Conservation (phyloP, 2,797 vertebrate species). For the Urophycis tenuis region DNA sequence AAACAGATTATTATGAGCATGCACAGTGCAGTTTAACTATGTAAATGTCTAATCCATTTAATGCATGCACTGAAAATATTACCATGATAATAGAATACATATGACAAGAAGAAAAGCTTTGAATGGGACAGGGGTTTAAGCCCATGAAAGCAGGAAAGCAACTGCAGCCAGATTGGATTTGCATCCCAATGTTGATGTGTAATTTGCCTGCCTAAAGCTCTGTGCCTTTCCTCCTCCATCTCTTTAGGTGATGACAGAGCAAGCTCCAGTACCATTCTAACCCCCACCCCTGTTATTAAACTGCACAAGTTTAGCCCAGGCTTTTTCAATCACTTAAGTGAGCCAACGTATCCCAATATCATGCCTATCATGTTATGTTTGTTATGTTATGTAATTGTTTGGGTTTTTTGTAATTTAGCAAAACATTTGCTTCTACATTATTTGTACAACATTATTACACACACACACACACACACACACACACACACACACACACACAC, state of each 20-base stretch:
- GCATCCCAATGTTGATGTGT: slow-evolving; percentile 37
- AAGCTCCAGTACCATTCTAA: slow-evolving; percentile 33
- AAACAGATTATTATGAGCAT: background rate
- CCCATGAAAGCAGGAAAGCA: slow-evolving; percentile 34
- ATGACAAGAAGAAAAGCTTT: slow-evolving; percentile 27
- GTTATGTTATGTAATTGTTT: background rate
- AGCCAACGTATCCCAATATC: slow-evolving; percentile 3
- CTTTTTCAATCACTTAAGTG: slow-evolving; percentile 29
- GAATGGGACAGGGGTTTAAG: slow-evolving; percentile 39
- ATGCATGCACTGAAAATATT: slow-evolving; percentile 1
- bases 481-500: background rate
- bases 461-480: background rate
- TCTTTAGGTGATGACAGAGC: slow-evolving; percentile 29
- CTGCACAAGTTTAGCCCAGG: slow-evolving; percentile 24
- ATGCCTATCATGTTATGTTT: background rate
- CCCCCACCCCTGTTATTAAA: slow-evolving; percentile 29
- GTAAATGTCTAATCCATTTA: slow-evolving; percentile 9
- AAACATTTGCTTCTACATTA: background rate
- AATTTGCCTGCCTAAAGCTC: slow-evolving; percentile 48
- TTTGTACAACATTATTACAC: background rate
- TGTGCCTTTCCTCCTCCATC: slow-evolving; percentile 34
- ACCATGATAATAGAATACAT: slow-evolving; percentile 30
- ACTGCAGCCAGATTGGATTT: slow-evolving; percentile 39
- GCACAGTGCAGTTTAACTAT: slow-evolving; percentile 1
- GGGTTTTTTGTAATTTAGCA: slow-evolving; percentile 8